Evolutionary conservation across 2,888 invertebrate genomes (phyloP).

Genomic region (Leptopilina myrica): DNA sequence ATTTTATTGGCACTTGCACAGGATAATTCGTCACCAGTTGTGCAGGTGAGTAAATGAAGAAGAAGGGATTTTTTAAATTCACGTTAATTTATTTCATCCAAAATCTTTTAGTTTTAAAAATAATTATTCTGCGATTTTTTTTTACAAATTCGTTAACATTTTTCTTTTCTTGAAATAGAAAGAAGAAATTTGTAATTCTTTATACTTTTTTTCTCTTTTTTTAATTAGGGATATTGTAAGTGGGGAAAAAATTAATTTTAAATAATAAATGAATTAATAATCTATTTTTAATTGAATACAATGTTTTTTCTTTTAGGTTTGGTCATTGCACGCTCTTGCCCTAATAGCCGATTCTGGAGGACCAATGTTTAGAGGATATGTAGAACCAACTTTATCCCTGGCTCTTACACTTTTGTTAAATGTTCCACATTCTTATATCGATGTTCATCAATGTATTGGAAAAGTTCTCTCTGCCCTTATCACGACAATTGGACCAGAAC

Average conservation of each 20-base stretch:
- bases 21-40: constrained; percentile 93
- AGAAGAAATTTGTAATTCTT: too few species aligned
- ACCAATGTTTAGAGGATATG: constrained; percentile 98
- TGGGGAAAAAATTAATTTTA: too few species aligned
- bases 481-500: constrained; percentile 98
- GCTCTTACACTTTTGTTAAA: constrained; percentile 92
- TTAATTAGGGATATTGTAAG: too few species aligned
- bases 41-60: constrained; percentile 83
- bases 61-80: too few species aligned
- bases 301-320: constrained; percentile 81
- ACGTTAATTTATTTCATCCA: too few species aligned
- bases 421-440: constrained; percentile 93
- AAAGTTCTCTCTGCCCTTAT: constrained; percentile 96
- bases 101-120: too few species aligned
- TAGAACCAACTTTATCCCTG: constrained; percentile 94
- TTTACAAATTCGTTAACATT: too few species aligned
- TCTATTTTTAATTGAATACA: not conserved
- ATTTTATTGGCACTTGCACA: constrained; percentile 96
- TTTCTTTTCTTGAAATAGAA: too few species aligned
- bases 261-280: too few species aligned
- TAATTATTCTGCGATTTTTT: too few species aligned
- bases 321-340: constrained; percentile 97
- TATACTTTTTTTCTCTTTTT: too few species aligned
- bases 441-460: constrained; percentile 95
- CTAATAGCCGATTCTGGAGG: constrained; percentile 98